Base-by-base conservation (phyloP, 2,888 invertebrate genomes). In the Drosophila nr. perissopoda region DNA sequence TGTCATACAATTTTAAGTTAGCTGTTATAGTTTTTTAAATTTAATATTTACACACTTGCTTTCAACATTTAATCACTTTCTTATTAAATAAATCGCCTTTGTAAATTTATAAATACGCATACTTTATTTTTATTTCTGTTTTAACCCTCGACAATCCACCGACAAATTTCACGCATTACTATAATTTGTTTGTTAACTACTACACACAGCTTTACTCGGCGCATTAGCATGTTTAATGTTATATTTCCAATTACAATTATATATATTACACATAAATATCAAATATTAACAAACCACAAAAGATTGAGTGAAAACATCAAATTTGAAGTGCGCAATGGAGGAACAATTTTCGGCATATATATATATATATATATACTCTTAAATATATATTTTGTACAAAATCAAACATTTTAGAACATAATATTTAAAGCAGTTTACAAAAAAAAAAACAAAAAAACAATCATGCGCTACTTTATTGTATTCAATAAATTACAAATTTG, bases 381-480 rank as follows among this genome's bases (percentile, higher is more conserved):
- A 78, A 83, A 76, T 59, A 84, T 73, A 89, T 87, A 88, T 87
- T 88, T 88, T 88, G 90, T 88, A 88, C 89, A 88, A 89, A 89
- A 81, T 87, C 72, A 88, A 79, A 81, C 76, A 89, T 88, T 86
- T 88, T 88, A 89, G 81, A 82, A 67, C 79, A 79, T 86, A 81
- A 88, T 80, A 80, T 88, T 82, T 72, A 81, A 88, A 69, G 51
- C 70, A 68, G 74, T 78, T 74, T 79, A 81, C 81, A 88, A 78
- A 48, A 79, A 86, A 79, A 86, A 25, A 21, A 13, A 53, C 25
- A 85, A 78, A 51, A 74, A 86, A 25, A 25, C 36, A 56, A 87
- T 72, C 82, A 84, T 89, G 79, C 82, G 80, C 89, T 88, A 85
- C 74, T 85, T 85, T 85, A 85, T 89, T 85, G 85, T 85, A 85